Percentiles rank a stretch among this genome's conserved stretches.
phyloP scores from a whole-genome alignment of 1,140 invertebrate genomes.

The Idris sp. region DNA sequence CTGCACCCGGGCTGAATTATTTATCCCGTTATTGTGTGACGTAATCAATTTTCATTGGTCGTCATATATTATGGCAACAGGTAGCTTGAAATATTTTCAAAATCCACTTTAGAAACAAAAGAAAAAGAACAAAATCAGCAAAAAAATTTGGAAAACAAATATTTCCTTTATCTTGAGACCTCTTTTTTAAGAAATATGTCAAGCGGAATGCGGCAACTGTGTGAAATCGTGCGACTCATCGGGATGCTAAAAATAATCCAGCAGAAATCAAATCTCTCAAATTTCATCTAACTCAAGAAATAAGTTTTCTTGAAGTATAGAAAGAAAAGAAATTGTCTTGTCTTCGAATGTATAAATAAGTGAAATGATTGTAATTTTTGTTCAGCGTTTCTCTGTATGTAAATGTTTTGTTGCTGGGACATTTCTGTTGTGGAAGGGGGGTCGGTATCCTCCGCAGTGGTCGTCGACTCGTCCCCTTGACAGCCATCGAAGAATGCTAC shows the following conservation, averaged over 20 bases:
- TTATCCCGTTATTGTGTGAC: constrained; percentile 30
- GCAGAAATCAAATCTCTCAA: constrained; percentile 42
- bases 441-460: constrained; percentile 60
- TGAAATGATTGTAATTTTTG: no score
- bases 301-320: no score
- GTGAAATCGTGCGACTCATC: constrained; percentile 43
- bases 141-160: no score
- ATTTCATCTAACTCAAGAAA: no score
- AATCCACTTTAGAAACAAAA: no score
- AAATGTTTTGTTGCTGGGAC: constrained; percentile 40
- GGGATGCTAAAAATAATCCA: constrained; percentile 47
- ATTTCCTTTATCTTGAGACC: no score
- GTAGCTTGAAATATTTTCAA: no score
- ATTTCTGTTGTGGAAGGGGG: constrained; percentile 38
- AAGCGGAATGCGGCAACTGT: constrained; percentile 37
- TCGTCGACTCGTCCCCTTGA: constrained; percentile 61
- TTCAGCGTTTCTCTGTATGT: constrained; percentile 2
- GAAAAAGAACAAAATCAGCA: no score
- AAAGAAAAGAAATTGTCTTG: no score
- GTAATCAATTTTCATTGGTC: constrained; percentile 13
- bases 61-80: constrained; percentile 28
- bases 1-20: constrained; percentile 14
- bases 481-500: constrained; percentile 58
- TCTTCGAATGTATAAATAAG: no score
- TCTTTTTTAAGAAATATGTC: no score